Conservation (phyloP, 2,888 invertebrate genomes). For the Piscicola geometra region DNA sequence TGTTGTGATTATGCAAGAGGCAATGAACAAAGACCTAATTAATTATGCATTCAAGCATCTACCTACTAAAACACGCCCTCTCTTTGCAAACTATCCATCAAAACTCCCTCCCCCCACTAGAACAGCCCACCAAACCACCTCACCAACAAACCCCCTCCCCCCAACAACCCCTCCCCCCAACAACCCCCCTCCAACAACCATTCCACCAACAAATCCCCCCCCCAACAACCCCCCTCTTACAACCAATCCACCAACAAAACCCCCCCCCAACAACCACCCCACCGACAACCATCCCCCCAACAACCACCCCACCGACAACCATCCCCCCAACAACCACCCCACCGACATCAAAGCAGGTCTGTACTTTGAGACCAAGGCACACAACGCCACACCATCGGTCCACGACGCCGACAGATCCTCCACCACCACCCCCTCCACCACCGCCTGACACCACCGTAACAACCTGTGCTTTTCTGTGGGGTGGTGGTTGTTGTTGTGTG, state of each 20-base stretch:
- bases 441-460: slow-evolving; percentile 72
- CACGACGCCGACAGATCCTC: slow-evolving; percentile 69
- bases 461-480: slow-evolving; percentile 62
- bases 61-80: too few species aligned
- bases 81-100: neutral
- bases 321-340: neutral
- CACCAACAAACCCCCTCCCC: neutral
- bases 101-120: neutral
- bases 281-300: neutral
- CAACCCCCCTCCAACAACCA: too few species aligned
- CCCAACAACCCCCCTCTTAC: too few species aligned
- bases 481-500: too few species aligned
- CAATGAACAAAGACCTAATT: too few species aligned
- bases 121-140: neutral
- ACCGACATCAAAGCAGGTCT: slow-evolving; percentile 71
- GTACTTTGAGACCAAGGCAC: slow-evolving; percentile 76
- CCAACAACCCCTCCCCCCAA: neutral
- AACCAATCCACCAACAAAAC: neutral
- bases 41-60: too few species aligned
- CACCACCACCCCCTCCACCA: slow-evolving; percentile 64
- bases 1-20: too few species aligned
- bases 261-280: neutral
- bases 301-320: neutral
- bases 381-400: slow-evolving; percentile 66
- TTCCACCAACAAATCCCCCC: too few species aligned